Conservation (phyloP, 2,113 vertebrate species). For the Azemiops feae region DNA sequence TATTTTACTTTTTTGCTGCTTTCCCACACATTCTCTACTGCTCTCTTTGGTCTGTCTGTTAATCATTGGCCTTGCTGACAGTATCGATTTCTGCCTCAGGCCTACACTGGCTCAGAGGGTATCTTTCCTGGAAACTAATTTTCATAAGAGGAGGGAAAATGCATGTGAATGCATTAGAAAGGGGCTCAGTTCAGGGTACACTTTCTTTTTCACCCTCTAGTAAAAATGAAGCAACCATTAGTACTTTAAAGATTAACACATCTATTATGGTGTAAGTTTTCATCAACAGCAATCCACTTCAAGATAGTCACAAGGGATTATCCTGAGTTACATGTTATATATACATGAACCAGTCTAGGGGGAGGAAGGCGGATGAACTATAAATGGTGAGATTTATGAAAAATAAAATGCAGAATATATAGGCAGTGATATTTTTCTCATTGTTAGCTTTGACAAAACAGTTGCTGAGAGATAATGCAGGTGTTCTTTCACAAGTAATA, state of each 20-base stretch:
- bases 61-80: background rate
- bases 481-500: background rate
- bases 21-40: background rate
- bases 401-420: background rate
- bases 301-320: background rate
- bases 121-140: background rate
- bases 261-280: background rate
- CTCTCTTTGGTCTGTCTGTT: background rate
- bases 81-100: background rate
- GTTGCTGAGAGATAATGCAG: background rate
- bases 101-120: background rate
- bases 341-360: background rate
- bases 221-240: background rate
- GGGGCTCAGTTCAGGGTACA: background rate
- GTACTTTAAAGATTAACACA: background rate
- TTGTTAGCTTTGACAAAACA: background rate
- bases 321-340: background rate
- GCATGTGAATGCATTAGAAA: background rate
- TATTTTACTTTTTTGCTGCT: background rate
- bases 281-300: background rate
- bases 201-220: background rate
- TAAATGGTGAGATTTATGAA: background rate
- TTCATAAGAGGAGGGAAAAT: background rate
- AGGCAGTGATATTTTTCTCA: background rate
- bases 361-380: background rate